Evolutionary conservation across 2,888 invertebrate genomes (phyloP), one percentile per base, ranked within the genome.

Genomic region (Dasysyrphus tricinctus): DNA sequence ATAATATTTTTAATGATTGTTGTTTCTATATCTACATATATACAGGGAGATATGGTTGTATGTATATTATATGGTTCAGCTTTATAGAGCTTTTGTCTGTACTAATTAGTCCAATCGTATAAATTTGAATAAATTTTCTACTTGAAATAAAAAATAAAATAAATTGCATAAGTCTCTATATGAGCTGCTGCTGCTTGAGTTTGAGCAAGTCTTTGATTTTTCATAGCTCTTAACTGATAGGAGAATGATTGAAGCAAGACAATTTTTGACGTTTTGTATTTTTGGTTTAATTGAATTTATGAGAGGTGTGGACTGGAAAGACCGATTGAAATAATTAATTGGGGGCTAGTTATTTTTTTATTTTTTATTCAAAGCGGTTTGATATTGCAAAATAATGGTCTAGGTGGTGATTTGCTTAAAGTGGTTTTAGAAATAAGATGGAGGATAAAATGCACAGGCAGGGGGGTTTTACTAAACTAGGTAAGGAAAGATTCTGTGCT

Each of bases 31-130:
- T 4, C 5, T 32, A 5, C 32, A 32, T 32, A 7, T 32, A 32
- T 24, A 24, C 24, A 24, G 24, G 14, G 24, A 14, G n/a, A 5
- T 39, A 11, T 39, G 5, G 8, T 37, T n/a, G 39, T 39, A 16
- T n/a, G n/a, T n/a, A n/a, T n/a, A n/a, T n/a, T 72, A 42, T 44
- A 44, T 65, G 56, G 54, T 34, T 69, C n/a, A 39, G 39, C 19
- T 67, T 51, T 69, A 24, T 61, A 32, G 54, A 67, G 70, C 70
- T 80, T 61, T 76, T 84, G 59, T 24, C 63, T 29, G 57, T 61
- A 65, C 85, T 80, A 85, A 85, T 85, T 85, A 78, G 81, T 74
- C 69, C 70, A 81, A 56, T 78, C 73, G 81, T 74, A 85, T 85
- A 85, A 85, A 80, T 85, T 85, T 85, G 61, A 80, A 85, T 85